Evolutionary conservation across 2,888 invertebrate species (phyloP).

Genomic region (Acanthosoma haemorrhoidale): DNA sequence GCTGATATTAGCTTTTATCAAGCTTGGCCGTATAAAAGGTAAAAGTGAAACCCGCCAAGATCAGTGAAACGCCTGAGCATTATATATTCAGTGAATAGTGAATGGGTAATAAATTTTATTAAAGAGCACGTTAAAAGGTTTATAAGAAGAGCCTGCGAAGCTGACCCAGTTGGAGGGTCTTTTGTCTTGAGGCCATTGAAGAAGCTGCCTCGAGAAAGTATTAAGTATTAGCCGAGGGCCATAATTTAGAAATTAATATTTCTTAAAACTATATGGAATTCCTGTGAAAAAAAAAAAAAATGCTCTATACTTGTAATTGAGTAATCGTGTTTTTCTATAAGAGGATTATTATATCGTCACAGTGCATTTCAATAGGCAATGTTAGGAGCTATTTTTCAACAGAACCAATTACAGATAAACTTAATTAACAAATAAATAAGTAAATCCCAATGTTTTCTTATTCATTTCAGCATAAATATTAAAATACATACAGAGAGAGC

Average conservation of each 20-base stretch:
- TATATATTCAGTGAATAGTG: not conserved
- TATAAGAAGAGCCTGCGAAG: not conserved
- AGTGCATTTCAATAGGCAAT: no score
- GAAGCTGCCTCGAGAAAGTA: not conserved
- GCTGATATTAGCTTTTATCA: not conserved
- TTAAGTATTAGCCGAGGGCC: not conserved
- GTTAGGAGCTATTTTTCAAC: no score
- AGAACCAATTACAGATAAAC: no score
- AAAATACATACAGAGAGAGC: no score
- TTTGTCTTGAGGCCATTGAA: not conserved
- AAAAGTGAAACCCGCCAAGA: not conserved
- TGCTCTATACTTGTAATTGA: not conserved
- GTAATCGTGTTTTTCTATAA: not conserved
- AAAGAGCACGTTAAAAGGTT: not conserved
- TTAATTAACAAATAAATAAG: no score
- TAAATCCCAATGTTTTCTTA: no score
- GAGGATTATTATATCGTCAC: not conserved
- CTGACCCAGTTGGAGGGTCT: not conserved
- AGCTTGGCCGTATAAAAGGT: not conserved
- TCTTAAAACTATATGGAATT: not conserved
- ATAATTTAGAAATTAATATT: not conserved
- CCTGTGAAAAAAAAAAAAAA: no score
- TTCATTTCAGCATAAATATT: no score
- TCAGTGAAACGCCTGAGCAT: not conserved
- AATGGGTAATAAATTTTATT: conserved; percentile 7